Base-by-base conservation (phyloP, 2,797 vertebrate genomes). In the Choloepus didactylus region DNA sequence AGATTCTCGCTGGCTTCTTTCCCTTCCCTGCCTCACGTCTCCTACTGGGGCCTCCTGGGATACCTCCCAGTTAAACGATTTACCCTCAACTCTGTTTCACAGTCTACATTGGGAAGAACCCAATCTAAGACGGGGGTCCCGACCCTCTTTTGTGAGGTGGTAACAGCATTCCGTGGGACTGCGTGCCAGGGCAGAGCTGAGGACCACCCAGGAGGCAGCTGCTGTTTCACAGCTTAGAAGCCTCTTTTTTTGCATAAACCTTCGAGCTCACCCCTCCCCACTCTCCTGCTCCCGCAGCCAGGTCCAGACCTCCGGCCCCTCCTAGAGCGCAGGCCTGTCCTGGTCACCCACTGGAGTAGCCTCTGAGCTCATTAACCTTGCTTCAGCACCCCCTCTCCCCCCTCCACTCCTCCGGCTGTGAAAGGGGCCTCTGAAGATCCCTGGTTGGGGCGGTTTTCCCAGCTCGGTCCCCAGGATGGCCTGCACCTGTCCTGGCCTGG, bases 271-370 rank as follows among this genome's bases (percentile, higher is more conserved):
- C 51, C 51, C 15, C 49, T 14, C 15, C 51, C 1, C 31, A 2
- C 14, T 2, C 31, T 12, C 2, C 62, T 5, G 4, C 29, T 15
- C 2, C 5, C 31, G 0, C 12, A 27, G 64, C 16, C 7, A 15
- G 64, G 0, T 35, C 21, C 46, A 44, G 89, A 18, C 59, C 23
- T 60, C 31, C 0, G 11, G 35, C 3, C 46, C 64, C 59, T 0
- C 15, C 0, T 4, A 9, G 51, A 19, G 35, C 1, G 0, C 4
- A 35, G 35, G n/a, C 35, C 25, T 41, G 21, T 7, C 46, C 41
- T 6, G 60, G 77, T 51, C 73, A 49, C 54, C 35, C 7, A 27
- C 21, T 29, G n/a, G 87, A 11, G 73, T 89, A 92, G 59, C 62
- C 15, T 49, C 35, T 81, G 70, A 84, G 70, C 67, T 46, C 8